A percentile compares a stretch with the other conserved stretches of the same genome.
Conservation (phyloP, 2,113 vertebrate genomes). For the Cottus gobio region DNA sequence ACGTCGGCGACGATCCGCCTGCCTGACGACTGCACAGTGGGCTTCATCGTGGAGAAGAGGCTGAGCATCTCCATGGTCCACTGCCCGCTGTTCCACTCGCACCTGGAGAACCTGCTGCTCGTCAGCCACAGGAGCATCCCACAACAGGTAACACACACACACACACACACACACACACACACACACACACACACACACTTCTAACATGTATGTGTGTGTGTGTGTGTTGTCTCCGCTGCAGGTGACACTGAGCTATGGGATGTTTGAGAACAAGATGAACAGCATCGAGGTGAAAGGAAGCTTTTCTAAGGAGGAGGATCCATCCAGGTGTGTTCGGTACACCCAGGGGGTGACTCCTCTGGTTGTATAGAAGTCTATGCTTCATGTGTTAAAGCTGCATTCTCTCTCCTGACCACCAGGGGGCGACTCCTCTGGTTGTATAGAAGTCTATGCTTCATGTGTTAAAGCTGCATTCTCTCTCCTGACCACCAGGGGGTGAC, state of each 20-base stretch:
- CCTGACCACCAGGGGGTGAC: too few relatives aligned
- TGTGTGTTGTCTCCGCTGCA: slow-evolving; percentile 56
- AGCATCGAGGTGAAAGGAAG: slow-evolving; percentile 87
- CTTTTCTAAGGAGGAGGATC: slow-evolving; percentile 88
- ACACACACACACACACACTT: too few relatives aligned
- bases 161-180: not conserved
- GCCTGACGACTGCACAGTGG: slow-evolving; percentile 92
- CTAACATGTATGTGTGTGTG: not conserved
- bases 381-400: too few relatives aligned
- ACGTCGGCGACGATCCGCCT: slow-evolving; percentile 90
- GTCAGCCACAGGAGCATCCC: slow-evolving; percentile 79
- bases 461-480: too few relatives aligned
- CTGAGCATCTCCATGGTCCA: slow-evolving; percentile 86
- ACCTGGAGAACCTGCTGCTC: slow-evolving; percentile 92
- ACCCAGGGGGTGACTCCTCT: too few relatives aligned
- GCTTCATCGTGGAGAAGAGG: slow-evolving; percentile 91
- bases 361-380: too few relatives aligned
- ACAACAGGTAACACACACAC: slow-evolving; percentile 47
- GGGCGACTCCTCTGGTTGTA: too few relatives aligned
- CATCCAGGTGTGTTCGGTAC: slow-evolving; percentile 83
- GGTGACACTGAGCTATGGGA: slow-evolving; percentile 93
- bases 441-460: too few relatives aligned
- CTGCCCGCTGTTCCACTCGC: slow-evolving; percentile 90
- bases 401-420: too few relatives aligned
- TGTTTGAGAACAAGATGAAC: slow-evolving; percentile 93